These are phyloP conservation scores for Pteromalus puparum DNA, from an alignment of 1,140 invertebrate genomes.

Conservation along the genomic window DNA sequence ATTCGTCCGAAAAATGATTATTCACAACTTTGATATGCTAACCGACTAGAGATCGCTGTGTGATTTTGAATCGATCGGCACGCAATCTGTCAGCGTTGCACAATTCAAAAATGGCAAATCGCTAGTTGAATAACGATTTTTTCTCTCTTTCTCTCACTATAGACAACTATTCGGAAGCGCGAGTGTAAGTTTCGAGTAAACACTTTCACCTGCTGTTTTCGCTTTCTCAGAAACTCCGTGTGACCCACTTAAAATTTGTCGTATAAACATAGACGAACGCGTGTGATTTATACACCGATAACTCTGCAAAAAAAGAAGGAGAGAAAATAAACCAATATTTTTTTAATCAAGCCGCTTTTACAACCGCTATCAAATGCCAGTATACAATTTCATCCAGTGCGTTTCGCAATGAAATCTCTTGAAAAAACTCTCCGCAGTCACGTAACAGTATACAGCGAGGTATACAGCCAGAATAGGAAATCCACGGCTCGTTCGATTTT, in stretches of 20 bases:
- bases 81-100: neutral
- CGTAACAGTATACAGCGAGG: neutral
- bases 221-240: neutral
- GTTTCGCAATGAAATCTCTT: neutral
- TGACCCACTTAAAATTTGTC: constrained; percentile 8
- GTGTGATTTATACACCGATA: neutral
- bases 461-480: neutral
- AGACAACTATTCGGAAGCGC: neutral
- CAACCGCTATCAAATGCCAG: neutral
- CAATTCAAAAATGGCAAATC: neutral
- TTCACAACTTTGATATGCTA: constrained; percentile 4
- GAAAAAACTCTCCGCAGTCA: neutral
- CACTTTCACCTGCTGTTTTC: constrained; percentile 9
- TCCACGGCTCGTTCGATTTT: too few relatives aligned
- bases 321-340: neutral
- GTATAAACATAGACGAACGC: neutral
- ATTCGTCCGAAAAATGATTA: constrained; percentile 1
- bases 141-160: neutral
- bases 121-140: neutral
- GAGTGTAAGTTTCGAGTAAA: neutral
- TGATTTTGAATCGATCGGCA: neutral
- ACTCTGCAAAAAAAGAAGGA: neutral
- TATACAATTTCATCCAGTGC: neutral
- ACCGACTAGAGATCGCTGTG: neutral
- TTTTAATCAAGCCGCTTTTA: neutral